Conservation (phyloP, 2,797 vertebrate genomes). For the Ibycter americanus region DNA sequence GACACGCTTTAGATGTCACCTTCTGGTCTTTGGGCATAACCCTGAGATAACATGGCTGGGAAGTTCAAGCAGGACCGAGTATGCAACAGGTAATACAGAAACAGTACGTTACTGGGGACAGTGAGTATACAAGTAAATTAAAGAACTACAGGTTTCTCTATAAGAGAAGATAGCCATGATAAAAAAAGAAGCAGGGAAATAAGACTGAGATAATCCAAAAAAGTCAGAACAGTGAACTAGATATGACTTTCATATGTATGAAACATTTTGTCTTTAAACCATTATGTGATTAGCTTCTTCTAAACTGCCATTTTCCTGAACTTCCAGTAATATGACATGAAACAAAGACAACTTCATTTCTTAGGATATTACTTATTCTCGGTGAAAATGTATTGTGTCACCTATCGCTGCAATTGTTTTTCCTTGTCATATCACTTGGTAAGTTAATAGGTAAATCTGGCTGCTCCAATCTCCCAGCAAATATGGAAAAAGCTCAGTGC, state of each 20-base stretch:
- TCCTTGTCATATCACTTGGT: neutral
- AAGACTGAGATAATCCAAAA: neutral
- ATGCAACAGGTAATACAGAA: neutral
- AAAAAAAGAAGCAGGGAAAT: neutral
- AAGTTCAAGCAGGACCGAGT: neutral
- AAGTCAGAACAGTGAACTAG: neutral
- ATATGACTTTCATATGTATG: neutral
- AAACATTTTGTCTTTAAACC: neutral
- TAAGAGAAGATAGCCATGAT: neutral
- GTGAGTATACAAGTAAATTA: neutral
- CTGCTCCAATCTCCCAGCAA: neutral
- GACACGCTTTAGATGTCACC: neutral
- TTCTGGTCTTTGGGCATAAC: neutral
- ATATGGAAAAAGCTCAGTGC: neutral
- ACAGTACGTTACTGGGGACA: neutral
- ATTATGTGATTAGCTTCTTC: fast-evolving
- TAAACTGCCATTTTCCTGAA: neutral
- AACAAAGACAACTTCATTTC: neutral
- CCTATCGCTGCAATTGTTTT: neutral
- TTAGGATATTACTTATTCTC: neutral
- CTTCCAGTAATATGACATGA: neutral
- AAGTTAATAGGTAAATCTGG: neutral
- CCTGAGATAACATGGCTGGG: fast-evolving
- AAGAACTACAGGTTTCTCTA: neutral
- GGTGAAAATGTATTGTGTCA: neutral